Percentiles rank a stretch among this genome's conserved stretches.
Conservation (phyloP, 2,797 vertebrate species). For the Phoxinus dragarum region DNA sequence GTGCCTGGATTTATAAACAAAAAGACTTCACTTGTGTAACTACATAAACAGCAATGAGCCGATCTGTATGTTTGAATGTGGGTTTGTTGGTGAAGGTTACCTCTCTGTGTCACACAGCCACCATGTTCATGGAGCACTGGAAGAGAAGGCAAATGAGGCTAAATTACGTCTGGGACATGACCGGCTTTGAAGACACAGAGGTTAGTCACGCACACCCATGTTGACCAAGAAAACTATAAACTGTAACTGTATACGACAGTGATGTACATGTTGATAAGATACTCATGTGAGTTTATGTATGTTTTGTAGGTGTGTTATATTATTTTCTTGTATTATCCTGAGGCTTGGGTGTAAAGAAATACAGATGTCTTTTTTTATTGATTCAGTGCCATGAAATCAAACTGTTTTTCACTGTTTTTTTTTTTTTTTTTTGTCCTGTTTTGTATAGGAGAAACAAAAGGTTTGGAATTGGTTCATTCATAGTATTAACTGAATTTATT, state of each 20-base stretch:
- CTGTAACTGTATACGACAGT: not conserved
- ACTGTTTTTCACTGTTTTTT: conserved; percentile 61
- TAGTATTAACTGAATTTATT: conserved; percentile 56
- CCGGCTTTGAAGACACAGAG: conserved; percentile 86
- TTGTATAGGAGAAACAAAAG: conserved; percentile 89
- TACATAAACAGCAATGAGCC: not conserved
- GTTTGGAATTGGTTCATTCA: conserved; percentile 82
- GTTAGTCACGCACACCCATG: conserved; percentile 66
- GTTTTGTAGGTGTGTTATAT: not conserved
- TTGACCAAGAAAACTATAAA: conserved; percentile 15
- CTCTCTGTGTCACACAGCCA: conserved; percentile 72
- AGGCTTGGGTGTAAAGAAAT: conserved; percentile 32
- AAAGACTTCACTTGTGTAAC: not conserved
- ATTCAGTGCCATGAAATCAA: conserved; percentile 42
- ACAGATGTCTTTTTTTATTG: conserved; percentile 11
- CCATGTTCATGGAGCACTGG: conserved; percentile 91
- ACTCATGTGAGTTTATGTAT: conserved; percentile 6
- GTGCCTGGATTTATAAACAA: not conserved
- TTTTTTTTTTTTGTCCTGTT: conserved; percentile 62
- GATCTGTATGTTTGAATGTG: not conserved
- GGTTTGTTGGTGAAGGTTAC: conserved; percentile 2
- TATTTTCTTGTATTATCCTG: conserved; percentile 32
- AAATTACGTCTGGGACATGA: conserved; percentile 88
- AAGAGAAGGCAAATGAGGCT: conserved; percentile 89
- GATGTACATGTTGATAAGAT: not conserved